Evolutionary conservation across 1,140 invertebrate species (phyloP), one percentile per base, ranked within the genome.

Genomic region (Panagrolaimus sp.): DNA sequence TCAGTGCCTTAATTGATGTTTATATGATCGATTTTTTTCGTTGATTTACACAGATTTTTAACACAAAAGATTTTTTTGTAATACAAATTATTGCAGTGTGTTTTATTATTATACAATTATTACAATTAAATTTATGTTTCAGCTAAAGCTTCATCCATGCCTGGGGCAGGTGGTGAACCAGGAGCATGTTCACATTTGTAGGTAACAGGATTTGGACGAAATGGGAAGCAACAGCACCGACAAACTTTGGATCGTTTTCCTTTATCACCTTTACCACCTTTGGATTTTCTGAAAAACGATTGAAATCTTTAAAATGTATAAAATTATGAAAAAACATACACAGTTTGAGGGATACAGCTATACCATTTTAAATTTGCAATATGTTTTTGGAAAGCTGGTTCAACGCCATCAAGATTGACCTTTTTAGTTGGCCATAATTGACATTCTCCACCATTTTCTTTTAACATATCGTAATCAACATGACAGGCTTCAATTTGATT

Each of bases 141-240:
- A 38, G 32, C 52, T 10, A 58, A 58, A 12, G 52, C 52, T 26
- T 75, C 63, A 21, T 83, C 76, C 71, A 74, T 70, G 62, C 81
- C 80, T n/a, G 77, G 80, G 17, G 80, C 80, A 26, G 45, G 10
- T 1, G 81, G 79, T 12, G 65, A 44, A 1, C 76, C 76, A 32
- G 68, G 62, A 43, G 72, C 48, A 67, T 82, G 72, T 66, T 82
- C 80, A 67, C 80, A 82, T 58, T 76, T 72, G 62, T 78, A 80
- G 8, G 78, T 83, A 26, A 72, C 69, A 12, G 52, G 52, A 58
- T 58, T 58, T n/a, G 28, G 21, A 12, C 52, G 71, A 76, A 83
- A 82, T 58, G 80, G 80, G 68, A 78, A 82, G 62, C 80, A 82
- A 67, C 80, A 82, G 65, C 80, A 82, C 10, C 81, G 71, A 66